These are phyloP conservation scores for Sicus ferrugineus DNA, from an alignment of 2,888 invertebrate species.

Conservation along the genomic window DNA sequence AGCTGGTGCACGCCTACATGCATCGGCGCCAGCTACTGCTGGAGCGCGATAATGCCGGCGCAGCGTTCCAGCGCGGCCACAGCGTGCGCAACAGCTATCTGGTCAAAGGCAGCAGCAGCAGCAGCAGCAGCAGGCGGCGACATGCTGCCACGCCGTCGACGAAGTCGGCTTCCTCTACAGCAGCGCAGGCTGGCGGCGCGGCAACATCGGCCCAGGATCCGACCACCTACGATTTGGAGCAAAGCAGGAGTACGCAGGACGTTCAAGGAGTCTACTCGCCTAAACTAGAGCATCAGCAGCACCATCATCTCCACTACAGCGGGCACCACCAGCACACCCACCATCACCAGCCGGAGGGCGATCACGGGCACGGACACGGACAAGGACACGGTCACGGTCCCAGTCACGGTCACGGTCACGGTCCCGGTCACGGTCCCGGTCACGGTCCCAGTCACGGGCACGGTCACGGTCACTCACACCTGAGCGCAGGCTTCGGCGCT, in stretches of 20 bases:
- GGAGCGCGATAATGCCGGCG: slow-evolving; percentile 50
- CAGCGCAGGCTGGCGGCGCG: background rate
- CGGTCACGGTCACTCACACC: slow-evolving; percentile 49
- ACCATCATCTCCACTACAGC: slow-evolving; percentile 2
- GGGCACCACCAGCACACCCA: background rate
- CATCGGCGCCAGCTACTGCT: slow-evolving; percentile 64
- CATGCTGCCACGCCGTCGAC: background rate
- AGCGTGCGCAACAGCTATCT: slow-evolving; percentile 57
- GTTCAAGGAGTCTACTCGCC: background rate
- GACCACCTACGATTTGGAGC: background rate
- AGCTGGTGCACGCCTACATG: slow-evolving; percentile 76
- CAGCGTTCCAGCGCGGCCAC: slow-evolving; percentile 59
- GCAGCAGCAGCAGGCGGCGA: too few relatives aligned
- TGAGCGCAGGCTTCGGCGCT: slow-evolving; percentile 42
- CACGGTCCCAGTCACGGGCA: slow-evolving; percentile 38
- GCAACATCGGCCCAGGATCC: slow-evolving; percentile 40
- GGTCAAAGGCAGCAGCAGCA: slow-evolving; percentile 35
- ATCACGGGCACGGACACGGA: too few relatives aligned
- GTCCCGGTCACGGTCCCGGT: slow-evolving; percentile 36
- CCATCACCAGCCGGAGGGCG: background rate
- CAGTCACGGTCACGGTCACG: slow-evolving; percentile 35
- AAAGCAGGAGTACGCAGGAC: background rate
- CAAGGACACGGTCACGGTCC: slow-evolving; percentile 31
- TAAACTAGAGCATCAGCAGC: slow-evolving; percentile 23
- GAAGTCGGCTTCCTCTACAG: slow-evolving; percentile 51